Conservation (phyloP, 2,888 invertebrate genomes). For the Drosophila neonasuta region DNA sequence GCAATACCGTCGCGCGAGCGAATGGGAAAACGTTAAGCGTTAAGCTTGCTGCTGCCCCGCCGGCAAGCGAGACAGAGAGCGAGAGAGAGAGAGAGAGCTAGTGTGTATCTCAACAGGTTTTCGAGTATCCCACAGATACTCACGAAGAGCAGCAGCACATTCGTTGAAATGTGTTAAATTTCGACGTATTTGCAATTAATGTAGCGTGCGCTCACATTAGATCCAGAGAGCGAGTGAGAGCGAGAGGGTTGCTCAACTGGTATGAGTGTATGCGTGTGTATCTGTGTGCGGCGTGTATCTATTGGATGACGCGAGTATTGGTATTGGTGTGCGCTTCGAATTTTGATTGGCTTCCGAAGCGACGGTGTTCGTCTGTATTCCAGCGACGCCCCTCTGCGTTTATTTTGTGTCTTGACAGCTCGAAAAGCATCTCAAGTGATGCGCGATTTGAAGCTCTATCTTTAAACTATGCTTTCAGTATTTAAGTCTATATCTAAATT, state of each 20-base stretch:
- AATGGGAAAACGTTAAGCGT: conserved; percentile 61
- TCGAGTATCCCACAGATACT: conserved; percentile 59
- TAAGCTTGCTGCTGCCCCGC: conserved; percentile 50
- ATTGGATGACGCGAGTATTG: conserved; percentile 21
- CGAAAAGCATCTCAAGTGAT: conserved; percentile 11
- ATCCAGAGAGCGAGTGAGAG: conserved; percentile 26
- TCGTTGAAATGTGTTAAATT: conserved; percentile 61
- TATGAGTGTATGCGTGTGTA: conserved; percentile 35
- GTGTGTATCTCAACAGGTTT: conserved; percentile 72
- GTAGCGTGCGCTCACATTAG: conserved; percentile 59
- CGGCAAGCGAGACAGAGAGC: conserved; percentile 26
- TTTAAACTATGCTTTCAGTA: neutral
- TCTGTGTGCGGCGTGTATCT: conserved; percentile 50
- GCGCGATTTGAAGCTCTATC: neutral
- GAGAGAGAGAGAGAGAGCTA: neutral
- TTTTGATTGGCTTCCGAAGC: conserved; percentile 81
- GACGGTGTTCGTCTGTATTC: conserved; percentile 37
- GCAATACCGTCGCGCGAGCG: conserved; percentile 70
- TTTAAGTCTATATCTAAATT: no score
- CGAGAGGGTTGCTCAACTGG: conserved; percentile 35
- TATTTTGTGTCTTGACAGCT: neutral
- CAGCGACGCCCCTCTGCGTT: conserved; percentile 49
- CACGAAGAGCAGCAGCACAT: conserved; percentile 7
- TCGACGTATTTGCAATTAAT: conserved; percentile 71
- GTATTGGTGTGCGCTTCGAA: conserved; percentile 69